Percentiles rank a stretch among this genome's conserved stretches.
Conservation (phyloP, 2,888 invertebrate species). For the Troides aeacus region DNA sequence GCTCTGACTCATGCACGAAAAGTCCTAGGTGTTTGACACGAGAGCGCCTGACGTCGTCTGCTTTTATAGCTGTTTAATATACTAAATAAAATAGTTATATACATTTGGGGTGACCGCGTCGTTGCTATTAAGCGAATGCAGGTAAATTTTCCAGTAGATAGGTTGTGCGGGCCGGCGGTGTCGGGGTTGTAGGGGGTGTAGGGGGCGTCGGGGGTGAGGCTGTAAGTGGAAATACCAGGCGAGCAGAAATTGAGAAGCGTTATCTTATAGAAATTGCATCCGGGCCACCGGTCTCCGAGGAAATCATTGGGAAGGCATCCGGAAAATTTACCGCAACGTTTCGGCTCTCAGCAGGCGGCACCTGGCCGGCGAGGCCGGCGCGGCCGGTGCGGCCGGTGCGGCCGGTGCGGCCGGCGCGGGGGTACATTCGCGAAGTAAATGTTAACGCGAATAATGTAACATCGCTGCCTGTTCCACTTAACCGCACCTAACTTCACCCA, state of each 20-base stretch:
- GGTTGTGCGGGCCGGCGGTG: slow-evolving; percentile 34
- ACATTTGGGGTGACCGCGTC: too few relatives aligned
- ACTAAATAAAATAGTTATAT: too few relatives aligned
- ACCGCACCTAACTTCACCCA: too few relatives aligned
- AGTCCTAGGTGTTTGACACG: too few relatives aligned
- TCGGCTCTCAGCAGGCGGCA: slow-evolving; percentile 67
- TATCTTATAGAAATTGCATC: slow-evolving; percentile 80
- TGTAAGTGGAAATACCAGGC: slow-evolving; percentile 56
- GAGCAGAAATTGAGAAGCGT: slow-evolving; percentile 74
- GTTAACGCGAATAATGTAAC: too few relatives aligned
- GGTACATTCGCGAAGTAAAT: too few relatives aligned
- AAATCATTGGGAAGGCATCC: slow-evolving; percentile 89
- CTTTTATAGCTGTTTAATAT: too few relatives aligned
- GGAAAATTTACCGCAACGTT: slow-evolving; percentile 82
- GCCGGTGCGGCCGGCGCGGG: slow-evolving; percentile 42
- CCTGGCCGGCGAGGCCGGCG: slow-evolving; percentile 52
- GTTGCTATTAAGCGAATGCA: too few relatives aligned
- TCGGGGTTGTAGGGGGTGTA: too few relatives aligned
- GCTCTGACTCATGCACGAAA: too few relatives aligned
- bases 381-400: slow-evolving; percentile 48
- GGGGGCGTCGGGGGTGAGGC: slow-evolving; percentile 34
- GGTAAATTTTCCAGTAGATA: not conserved
- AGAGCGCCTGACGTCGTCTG: too few relatives aligned
- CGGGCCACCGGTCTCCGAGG: slow-evolving; percentile 84
- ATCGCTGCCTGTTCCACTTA: too few relatives aligned